Evolutionary conservation across 2,113 vertebrate species (phyloP).

Genomic region (Hyperopisus bebe): DNA sequence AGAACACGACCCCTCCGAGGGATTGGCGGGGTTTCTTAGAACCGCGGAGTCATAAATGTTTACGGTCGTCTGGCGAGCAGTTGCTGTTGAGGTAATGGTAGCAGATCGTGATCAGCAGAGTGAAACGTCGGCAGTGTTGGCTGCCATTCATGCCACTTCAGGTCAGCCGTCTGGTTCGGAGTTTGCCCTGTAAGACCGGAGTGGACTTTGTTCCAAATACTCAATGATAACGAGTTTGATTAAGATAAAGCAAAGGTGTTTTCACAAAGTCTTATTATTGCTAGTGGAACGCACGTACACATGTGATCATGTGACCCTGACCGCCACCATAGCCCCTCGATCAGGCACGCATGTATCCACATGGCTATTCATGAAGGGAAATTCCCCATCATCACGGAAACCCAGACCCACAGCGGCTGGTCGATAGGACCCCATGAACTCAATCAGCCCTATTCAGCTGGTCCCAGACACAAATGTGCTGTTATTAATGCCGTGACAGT

Average conservation of each 20-base stretch:
- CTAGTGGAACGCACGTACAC: not conserved
- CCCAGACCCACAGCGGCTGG: not conserved
- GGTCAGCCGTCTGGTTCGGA: not conserved
- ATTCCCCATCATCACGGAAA: slow-evolving; percentile 31
- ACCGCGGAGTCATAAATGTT: slow-evolving; percentile 5
- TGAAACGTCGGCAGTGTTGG: not conserved
- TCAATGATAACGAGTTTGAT: not conserved
- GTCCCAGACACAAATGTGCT: not conserved
- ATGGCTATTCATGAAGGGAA: slow-evolving; percentile 15
- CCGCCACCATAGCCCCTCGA: not conserved
- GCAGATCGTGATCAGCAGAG: not conserved
- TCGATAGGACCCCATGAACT: not conserved
- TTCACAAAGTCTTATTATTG: not conserved
- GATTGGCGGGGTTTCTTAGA: not conserved
- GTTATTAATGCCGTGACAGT: slow-evolving; percentile 14
- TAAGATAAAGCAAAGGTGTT: slow-evolving; percentile 13
- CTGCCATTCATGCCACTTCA: not conserved
- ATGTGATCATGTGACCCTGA: not conserved
- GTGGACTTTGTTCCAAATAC: slow-evolving; percentile 6
- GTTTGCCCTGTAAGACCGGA: not conserved
- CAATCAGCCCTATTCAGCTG: not conserved
- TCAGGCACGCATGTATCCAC: not conserved
- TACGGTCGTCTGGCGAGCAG: not conserved
- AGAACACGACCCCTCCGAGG: not conserved
- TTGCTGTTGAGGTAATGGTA: not conserved